A percentile compares a stretch with the other conserved stretches of the same genome.
Evolutionary conservation across 2,797 vertebrate genomes (phyloP).

Genomic region (Pogonophryne albipinna): DNA sequence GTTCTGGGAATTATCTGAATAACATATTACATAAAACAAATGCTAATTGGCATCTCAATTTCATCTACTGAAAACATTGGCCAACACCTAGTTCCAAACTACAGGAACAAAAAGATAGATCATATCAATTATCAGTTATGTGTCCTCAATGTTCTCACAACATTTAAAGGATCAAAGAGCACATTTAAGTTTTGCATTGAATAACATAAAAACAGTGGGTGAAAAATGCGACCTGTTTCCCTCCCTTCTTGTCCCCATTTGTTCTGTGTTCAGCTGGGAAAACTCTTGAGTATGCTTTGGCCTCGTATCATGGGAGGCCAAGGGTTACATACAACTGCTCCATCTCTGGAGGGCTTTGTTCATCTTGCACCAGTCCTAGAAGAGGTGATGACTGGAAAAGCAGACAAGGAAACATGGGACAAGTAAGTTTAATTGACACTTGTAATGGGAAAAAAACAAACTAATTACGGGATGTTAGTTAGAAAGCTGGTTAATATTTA

Average conservation of each 20-base stretch:
- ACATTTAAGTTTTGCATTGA: not conserved
- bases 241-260: not conserved
- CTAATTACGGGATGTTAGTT: not conserved
- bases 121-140: not conserved
- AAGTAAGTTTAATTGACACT: constrained; percentile 66
- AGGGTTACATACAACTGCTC: constrained; percentile 11
- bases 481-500: not conserved
- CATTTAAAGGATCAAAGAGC: not conserved
- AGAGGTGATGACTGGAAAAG: constrained; percentile 68
- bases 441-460: not conserved
- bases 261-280: constrained; percentile 59
- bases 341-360: constrained; percentile 49
- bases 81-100: not conserved
- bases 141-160: not conserved
- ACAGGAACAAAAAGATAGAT: not conserved
- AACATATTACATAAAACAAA: not conserved
- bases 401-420: constrained; percentile 76
- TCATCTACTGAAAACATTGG: not conserved
- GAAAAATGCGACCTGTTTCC: not conserved
- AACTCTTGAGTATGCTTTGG: constrained; percentile 57
- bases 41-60: not conserved
- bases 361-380: constrained; percentile 68
- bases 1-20: not conserved
- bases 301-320: constrained; percentile 52
- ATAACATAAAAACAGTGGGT: not conserved